Evolutionary conservation across 2,888 invertebrate species (phyloP), one percentile per base, ranked within the genome.

Genomic region (Eupithecia tripunctaria): DNA sequence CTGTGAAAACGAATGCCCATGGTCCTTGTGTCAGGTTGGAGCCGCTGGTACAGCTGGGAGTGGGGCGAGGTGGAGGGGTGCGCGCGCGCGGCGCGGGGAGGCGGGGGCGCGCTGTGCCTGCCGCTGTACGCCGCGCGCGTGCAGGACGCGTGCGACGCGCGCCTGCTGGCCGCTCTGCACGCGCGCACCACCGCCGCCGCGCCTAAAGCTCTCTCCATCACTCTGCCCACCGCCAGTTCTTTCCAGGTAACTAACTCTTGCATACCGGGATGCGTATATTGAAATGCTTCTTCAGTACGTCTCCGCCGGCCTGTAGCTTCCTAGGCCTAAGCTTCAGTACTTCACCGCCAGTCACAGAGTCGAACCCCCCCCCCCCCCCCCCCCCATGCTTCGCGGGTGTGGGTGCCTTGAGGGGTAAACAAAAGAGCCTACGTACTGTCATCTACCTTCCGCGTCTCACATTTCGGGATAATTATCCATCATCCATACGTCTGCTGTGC

Each of bases 31-130:
- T 62, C 74, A 94, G 94, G 94, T 18, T 94, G 94, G 94, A 89
- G 88, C 68, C 88, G 84, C 5, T 91, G 91, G 88, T 93, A 94
- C 86, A 85, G 85, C 71, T 94, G 94, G 92, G 93, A 91, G 79
- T 94, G 94, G 94, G 91, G 94, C 76, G 94, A 94, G 81, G 86
- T 85, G 72, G 74, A 76, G 41, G 86, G 88, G 77, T 41, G 87
- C 74, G 82, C 84, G 68, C 79, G 79, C 7, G 84, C 80, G 0
- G 63, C 84, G 41, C 85, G 86, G 32, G 84, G 84, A 70, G 84
- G 84, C 70, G 82, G 77, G 73, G 77, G 79, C 51, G 72, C 80
- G 64, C 78, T 77, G 71, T 70, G 75, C 70, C 83, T 79, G 21
- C 86, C 89, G 76, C 85, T 93, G 82, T 94, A 93, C 86, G 86